A percentile compares a stretch with the other conserved stretches of the same genome.
phyloP scores from a whole-genome alignment of 2,113 vertebrate species.

The Cynopterus brachyotis region DNA sequence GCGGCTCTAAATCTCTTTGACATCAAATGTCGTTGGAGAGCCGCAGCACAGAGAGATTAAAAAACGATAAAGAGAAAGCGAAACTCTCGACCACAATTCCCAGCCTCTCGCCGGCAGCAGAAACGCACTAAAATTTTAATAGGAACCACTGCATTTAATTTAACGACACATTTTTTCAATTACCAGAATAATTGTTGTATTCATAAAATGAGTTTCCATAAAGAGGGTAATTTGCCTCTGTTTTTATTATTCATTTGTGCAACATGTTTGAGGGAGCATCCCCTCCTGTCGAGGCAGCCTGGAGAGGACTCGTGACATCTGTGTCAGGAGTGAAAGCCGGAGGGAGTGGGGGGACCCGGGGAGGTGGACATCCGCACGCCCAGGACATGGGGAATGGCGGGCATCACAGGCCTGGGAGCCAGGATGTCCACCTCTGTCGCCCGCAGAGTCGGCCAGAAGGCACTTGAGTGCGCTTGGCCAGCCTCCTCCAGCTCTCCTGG shows the following conservation, averaged over 20 bases:
- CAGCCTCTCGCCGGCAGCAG: conserved; percentile 85
- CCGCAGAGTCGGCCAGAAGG: neutral
- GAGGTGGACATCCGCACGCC: neutral
- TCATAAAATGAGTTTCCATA: conserved; percentile 90
- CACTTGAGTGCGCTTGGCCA: neutral
- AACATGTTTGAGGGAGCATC: conserved; percentile 75
- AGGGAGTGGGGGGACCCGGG: neutral
- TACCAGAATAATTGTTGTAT: conserved; percentile 92
- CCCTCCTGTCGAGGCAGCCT: conserved; percentile 65
- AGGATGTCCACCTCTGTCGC: rapidly evolving
- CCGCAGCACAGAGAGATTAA: conserved; percentile 87
- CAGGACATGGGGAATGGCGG: neutral
- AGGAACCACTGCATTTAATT: conserved; percentile 92
- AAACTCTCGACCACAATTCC: conserved; percentile 88
- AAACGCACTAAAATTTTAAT: conserved; percentile 91
- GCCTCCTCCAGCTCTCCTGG: neutral
- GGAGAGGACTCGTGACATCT: conserved; percentile 44
- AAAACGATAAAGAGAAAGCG: conserved; percentile 89
- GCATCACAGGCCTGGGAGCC: neutral
- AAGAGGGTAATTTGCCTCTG: conserved; percentile 89
- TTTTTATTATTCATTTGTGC: conserved; percentile 89
- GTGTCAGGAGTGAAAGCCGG: neutral
- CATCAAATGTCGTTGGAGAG: conserved; percentile 82
- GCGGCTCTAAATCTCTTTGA: conserved; percentile 81
- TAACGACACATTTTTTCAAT: conserved; percentile 92